Percentiles rank a stretch among this genome's conserved stretches.
Conservation (phyloP, 1,140 invertebrate genomes). For the Meloidogyne hapla region DNA sequence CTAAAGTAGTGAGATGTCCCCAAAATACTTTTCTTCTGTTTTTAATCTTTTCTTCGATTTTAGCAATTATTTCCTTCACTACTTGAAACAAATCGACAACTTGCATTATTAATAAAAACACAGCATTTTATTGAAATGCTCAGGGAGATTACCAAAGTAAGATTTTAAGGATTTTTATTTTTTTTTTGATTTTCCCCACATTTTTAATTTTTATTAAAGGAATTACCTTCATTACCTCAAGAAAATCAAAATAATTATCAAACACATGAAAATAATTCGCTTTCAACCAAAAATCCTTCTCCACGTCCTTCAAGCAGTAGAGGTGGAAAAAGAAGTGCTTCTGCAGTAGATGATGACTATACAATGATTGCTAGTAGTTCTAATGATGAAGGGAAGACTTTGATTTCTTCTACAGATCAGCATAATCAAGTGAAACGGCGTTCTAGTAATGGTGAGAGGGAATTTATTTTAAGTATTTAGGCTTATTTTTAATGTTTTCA, state of each 20-base stretch:
- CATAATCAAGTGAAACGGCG: conserved; percentile 39
- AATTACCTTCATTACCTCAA: conserved; percentile 18
- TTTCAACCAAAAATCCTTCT: not conserved
- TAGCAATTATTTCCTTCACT: conserved; percentile 82
- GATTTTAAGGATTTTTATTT: not conserved
- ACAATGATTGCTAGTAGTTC: not conserved
- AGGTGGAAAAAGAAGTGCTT: conserved; percentile 22
- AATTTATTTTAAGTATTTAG: too few relatives aligned
- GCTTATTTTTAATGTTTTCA: too few relatives aligned
- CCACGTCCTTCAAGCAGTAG: conserved; percentile 14
- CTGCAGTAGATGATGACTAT: not conserved
- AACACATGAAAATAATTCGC: not conserved
- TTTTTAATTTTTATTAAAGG: not conserved
- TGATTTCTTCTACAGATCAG: not conserved
- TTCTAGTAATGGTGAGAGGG: conserved; percentile 34
- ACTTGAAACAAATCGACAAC: conserved; percentile 81
- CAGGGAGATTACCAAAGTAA: conserved; percentile 26
- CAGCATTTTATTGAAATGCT: conserved; percentile 85
- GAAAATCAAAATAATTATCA: conserved; percentile 1
- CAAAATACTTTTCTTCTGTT: too few relatives aligned
- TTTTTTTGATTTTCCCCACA: too few relatives aligned
- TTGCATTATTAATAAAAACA: conserved; percentile 90
- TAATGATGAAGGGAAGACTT: not conserved
- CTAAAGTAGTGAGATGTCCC: too few relatives aligned
- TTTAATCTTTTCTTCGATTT: not conserved